A percentile compares a stretch with the other conserved stretches of the same genome.
Conservation (phyloP, 2,113 vertebrate species). For the Urocitellus parryii region DNA sequence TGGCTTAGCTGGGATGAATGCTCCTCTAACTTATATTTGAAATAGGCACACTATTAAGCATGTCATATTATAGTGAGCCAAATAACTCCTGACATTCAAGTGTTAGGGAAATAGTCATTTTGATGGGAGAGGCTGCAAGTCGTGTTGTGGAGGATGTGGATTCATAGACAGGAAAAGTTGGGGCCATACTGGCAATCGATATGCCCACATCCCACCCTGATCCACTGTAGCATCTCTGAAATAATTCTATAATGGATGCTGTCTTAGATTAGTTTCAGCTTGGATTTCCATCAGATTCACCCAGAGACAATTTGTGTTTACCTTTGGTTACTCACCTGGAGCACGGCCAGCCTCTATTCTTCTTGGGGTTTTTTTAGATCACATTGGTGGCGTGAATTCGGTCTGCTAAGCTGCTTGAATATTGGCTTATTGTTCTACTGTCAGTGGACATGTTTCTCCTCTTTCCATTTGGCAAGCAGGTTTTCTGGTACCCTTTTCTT, state of each 20-base stretch:
- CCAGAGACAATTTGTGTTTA: not conserved
- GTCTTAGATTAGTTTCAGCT: not conserved
- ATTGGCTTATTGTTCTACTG: not conserved
- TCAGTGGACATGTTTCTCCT: not conserved
- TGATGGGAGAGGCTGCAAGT: not conserved
- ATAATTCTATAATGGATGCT: not conserved
- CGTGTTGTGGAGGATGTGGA: not conserved
- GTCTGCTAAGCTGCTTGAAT: fast-evolving
- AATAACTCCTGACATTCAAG: not conserved
- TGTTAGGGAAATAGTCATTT: not conserved
- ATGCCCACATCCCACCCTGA: fast-evolving
- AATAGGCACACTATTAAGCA: not conserved
- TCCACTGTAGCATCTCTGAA: not conserved
- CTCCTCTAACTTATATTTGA: not conserved
- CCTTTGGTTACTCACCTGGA: not conserved
- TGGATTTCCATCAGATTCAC: not conserved
- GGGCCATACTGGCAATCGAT: not conserved
- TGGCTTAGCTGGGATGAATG: not conserved
- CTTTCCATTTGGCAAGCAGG: fast-evolving
- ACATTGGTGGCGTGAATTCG: fast-evolving
- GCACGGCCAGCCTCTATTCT: not conserved
- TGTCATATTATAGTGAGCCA: not conserved
- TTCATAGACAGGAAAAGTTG: not conserved
- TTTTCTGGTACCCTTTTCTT: not conserved
- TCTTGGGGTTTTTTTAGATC: not conserved